These are phyloP conservation scores for Hesperophylax magnus DNA, from an alignment of 1,140 invertebrate genomes.

Conservation along the genomic window DNA sequence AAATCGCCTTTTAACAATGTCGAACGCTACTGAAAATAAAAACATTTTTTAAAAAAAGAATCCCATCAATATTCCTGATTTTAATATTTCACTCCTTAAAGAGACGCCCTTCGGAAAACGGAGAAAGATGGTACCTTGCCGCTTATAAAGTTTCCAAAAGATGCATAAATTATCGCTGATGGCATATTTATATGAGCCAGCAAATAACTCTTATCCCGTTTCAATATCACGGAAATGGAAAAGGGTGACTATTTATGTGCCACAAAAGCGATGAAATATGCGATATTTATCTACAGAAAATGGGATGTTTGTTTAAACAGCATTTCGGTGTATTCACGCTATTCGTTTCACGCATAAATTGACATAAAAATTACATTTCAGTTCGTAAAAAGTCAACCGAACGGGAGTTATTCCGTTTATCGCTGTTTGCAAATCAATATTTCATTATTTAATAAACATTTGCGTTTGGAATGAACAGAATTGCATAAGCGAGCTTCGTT, in stretches of 20 bases:
- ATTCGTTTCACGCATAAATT: slow-evolving; percentile 22
- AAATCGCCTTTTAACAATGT: no score
- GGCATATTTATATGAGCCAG: background rate
- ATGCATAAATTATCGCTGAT: slow-evolving; percentile 10
- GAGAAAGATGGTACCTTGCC: no score
- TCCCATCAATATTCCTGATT: no score
- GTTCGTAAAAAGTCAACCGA: background rate
- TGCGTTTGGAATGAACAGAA: background rate
- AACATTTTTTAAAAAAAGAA: no score
- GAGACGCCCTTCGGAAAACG: no score
- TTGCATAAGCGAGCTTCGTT: background rate
- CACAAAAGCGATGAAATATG: slow-evolving; percentile 38
- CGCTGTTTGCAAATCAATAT: slow-evolving; percentile 26
- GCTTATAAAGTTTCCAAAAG: background rate
- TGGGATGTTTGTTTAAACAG: slow-evolving; percentile 29
- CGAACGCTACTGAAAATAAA: no score
- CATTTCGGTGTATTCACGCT: slow-evolving; percentile 1
- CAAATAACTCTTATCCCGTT: slow-evolving; percentile 17
- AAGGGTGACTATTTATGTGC: background rate
- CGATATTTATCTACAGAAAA: slow-evolving; percentile 35
- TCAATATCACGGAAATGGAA: slow-evolving; percentile 23
- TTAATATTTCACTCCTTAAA: no score
- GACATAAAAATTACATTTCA: slow-evolving; percentile 21
- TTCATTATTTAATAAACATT: slow-evolving; percentile 21
- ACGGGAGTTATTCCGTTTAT: slow-evolving; percentile 5